A percentile compares a stretch with the other conserved stretches of the same genome.
phyloP scores from a whole-genome alignment of 2,113 vertebrate species.

The Naja naja region DNA sequence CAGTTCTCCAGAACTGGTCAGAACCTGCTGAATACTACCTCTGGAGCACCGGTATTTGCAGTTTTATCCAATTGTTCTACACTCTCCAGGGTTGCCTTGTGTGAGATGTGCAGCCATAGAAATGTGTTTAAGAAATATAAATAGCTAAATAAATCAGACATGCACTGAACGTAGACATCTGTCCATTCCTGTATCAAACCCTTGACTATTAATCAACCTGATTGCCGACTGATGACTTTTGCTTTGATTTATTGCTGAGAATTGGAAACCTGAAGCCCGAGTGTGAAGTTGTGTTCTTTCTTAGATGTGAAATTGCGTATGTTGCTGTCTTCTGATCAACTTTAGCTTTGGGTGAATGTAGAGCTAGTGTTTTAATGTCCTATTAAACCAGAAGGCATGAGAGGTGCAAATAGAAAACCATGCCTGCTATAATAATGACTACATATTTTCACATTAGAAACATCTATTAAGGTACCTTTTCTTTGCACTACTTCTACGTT shows the following conservation, averaged over 20 bases:
- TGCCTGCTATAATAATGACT: neutral
- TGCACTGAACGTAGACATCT: neutral
- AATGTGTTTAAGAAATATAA: neutral
- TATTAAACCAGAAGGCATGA: neutral
- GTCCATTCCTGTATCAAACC: neutral
- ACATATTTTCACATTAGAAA: constrained; percentile 5
- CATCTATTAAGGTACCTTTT: neutral
- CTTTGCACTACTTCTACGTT: neutral
- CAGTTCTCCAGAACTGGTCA: too few species aligned
- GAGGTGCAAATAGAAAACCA: neutral
- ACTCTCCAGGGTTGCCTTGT: neutral
- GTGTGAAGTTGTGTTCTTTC: neutral
- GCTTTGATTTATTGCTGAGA: neutral
- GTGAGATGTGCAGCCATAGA: neutral
- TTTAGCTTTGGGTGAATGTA: neutral
- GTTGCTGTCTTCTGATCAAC: neutral
- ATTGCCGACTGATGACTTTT: neutral
- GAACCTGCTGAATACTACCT: too few species aligned
- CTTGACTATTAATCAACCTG: neutral
- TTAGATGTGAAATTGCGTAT: neutral
- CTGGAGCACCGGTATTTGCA: neutral
- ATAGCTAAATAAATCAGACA: neutral
- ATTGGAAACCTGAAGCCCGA: neutral
- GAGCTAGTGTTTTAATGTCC: neutral
- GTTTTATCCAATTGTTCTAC: neutral